Conservation (phyloP, 2,888 invertebrate genomes). For the Orchestes rusci region DNA sequence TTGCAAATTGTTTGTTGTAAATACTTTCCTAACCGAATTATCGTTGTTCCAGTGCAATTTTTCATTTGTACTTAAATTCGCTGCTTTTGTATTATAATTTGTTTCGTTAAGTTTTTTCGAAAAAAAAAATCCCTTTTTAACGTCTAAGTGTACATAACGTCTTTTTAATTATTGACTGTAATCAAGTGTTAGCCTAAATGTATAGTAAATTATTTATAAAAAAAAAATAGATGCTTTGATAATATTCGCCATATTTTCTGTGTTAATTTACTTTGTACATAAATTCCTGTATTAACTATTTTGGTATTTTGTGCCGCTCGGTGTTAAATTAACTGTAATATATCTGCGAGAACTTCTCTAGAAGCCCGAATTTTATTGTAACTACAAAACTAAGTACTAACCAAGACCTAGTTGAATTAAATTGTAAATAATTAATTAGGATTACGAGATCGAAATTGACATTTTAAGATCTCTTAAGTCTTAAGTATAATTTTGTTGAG, state of each 20-base stretch:
- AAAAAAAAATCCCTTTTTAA: neutral
- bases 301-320: constrained; percentile 29
- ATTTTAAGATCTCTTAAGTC: no score
- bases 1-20: constrained; percentile 6
- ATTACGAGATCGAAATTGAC: no score
- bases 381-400: constrained; percentile 32
- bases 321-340: constrained; percentile 40
- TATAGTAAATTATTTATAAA: constrained; percentile 46
- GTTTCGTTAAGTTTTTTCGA: constrained; percentile 7
- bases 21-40: neutral
- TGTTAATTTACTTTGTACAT: constrained; percentile 33
- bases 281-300: constrained; percentile 25
- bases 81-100: constrained; percentile 29
- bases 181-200: constrained; percentile 43
- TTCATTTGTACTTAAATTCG: constrained; percentile 17
- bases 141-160: constrained; percentile 43
- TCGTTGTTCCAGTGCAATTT: constrained; percentile 15
- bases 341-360: constrained; percentile 41
- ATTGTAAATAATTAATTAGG: no score
- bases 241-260: constrained; percentile 35
- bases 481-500: no score
- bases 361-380: constrained; percentile 44
- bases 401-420: constrained; percentile 35
- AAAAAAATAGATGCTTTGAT: constrained; percentile 34
- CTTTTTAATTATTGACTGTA: constrained; percentile 41